Percentiles rank a stretch among this genome's conserved stretches.
Evolutionary conservation across 2,113 vertebrate species (phyloP).

Genomic region (Propithecus coquereli): DNA sequence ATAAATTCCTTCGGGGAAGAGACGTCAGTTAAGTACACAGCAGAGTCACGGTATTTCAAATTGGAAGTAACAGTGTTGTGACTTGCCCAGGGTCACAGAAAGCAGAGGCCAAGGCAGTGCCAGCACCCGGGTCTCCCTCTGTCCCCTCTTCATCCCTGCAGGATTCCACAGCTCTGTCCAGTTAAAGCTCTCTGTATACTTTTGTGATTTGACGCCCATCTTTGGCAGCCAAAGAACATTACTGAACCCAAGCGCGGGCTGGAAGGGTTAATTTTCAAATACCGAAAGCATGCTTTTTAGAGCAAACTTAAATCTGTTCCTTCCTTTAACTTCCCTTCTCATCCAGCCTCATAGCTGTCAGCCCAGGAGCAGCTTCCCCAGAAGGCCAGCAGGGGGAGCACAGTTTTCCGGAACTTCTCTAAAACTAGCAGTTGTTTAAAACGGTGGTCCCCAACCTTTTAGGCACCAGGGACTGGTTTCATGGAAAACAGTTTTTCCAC

Average conservation of each 20-base stretch:
- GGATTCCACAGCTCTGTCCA: rapidly evolving
- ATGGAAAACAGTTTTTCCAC: too few species aligned
- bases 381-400: conserved; percentile 25
- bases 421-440: background rate
- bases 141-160: rapidly evolving
- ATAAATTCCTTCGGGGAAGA: conserved; percentile 17
- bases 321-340: background rate
- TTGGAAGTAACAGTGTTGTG: background rate
- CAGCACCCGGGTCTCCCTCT: background rate
- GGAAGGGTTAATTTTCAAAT: background rate
- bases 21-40: background rate
- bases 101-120: rapidly evolving
- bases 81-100: background rate
- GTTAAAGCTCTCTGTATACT: background rate
- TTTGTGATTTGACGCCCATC: background rate
- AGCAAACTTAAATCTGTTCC: background rate
- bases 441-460: background rate
- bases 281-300: background rate
- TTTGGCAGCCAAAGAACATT: background rate
- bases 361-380: background rate
- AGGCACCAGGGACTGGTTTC: too few species aligned
- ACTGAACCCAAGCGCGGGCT: background rate
- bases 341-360: background rate
- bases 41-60: background rate
- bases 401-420: background rate